Percentiles rank a stretch among this genome's conserved stretches.
Evolutionary conservation across 2,888 invertebrate genomes (phyloP).

Genomic region (Fragum whitleyi): DNA sequence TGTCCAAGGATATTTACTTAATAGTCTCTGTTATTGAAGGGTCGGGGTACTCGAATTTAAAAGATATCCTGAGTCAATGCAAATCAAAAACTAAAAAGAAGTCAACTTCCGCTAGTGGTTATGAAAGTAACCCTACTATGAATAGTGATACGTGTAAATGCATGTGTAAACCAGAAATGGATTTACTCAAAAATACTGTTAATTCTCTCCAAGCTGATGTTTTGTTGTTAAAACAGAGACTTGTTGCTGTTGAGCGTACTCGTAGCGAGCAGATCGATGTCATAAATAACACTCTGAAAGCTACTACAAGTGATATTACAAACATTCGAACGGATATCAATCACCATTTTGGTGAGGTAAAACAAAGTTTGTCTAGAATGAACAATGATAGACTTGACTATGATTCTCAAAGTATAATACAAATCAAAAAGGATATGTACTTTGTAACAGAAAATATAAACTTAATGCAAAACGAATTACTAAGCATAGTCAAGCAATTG

Average conservation of each 20-base stretch:
- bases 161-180: too few species aligned
- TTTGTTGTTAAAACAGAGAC: conserved; percentile 7
- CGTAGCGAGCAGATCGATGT: neutral
- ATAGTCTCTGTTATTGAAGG: conserved; percentile 7
- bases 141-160: neutral
- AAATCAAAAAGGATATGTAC: too few species aligned
- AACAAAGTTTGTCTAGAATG: neutral
- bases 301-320: neutral
- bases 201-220: conserved; percentile 12
- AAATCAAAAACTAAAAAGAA: neutral
- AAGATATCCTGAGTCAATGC: conserved; percentile 12
- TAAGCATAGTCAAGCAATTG: too few species aligned
- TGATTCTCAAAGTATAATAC: too few species aligned
- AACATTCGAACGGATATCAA: neutral
- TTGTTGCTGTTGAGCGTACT: conserved; percentile 5
- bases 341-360: neutral
- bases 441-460: too few species aligned
- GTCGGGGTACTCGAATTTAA: conserved; percentile 1
- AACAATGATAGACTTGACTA: too few species aligned
- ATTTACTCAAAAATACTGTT: neutral
- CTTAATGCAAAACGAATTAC: too few species aligned
- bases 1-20: conserved; percentile 1
- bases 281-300: neutral
- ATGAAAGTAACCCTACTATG: neutral
- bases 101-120: neutral